phyloP scores from a whole-genome alignment of 2,113 vertebrate species.

The Acanthisitta chloris region DNA sequence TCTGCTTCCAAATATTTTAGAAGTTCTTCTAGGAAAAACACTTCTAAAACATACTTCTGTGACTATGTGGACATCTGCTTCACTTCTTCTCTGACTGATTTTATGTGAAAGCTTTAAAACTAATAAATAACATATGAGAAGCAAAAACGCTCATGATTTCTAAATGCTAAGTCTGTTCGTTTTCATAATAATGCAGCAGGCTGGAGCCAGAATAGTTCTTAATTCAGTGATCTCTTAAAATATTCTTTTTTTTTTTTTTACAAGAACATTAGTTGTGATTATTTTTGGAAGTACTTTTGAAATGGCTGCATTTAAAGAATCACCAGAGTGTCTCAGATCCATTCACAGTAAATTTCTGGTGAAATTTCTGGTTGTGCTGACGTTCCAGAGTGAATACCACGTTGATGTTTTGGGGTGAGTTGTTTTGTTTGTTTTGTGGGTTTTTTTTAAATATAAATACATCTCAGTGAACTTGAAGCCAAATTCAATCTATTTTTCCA shows the following conservation, averaged over 20 bases:
- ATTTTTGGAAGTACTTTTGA: background rate
- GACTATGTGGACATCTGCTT: background rate
- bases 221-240: background rate
- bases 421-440: background rate
- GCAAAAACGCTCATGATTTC: background rate
- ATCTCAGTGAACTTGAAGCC: background rate
- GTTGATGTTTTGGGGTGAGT: background rate
- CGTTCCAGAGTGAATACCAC: background rate
- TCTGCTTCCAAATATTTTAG: background rate
- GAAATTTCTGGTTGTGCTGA: background rate
- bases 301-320: background rate
- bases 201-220: background rate
- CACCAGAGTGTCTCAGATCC: background rate
- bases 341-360: background rate
- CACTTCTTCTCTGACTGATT: background rate
- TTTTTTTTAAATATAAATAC: background rate
- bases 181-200: background rate
- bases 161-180: background rate
- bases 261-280: background rate
- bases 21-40: background rate
- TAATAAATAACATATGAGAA: slow-evolving; percentile 1
- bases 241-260: background rate
- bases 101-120: background rate
- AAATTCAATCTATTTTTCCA: background rate
- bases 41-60: background rate